Evolutionary conservation across 2,888 invertebrate genomes (phyloP).

Genomic region (Leptinotarsa peninsularis): DNA sequence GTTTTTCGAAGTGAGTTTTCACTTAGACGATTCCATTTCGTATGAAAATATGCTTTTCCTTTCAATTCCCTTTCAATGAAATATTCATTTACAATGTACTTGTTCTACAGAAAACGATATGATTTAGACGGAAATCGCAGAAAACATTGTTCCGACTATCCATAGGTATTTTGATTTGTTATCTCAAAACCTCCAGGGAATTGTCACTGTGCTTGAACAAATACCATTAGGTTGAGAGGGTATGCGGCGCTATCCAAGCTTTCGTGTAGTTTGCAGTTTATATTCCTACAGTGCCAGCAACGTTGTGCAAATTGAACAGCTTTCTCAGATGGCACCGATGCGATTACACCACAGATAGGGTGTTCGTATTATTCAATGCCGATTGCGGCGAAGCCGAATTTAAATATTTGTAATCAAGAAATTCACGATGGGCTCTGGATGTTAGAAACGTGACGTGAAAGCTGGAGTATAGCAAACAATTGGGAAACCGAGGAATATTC

Average conservation of each 20-base stretch:
- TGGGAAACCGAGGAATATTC: background rate
- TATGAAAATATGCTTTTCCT: background rate
- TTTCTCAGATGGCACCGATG: slow-evolving; percentile 10
- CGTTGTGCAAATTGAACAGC: slow-evolving; percentile 18
- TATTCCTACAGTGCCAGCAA: slow-evolving; percentile 29
- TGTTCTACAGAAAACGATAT: background rate
- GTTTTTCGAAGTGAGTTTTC: too few relatives aligned
- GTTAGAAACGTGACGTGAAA: background rate
- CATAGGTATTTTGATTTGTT: slow-evolving; percentile 7
- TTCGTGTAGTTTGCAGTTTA: slow-evolving; percentile 32
- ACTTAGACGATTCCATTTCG: background rate
- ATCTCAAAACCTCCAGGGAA: background rate
- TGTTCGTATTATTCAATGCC: background rate
- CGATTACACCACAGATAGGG: slow-evolving; percentile 9
- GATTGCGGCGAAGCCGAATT: slow-evolving; percentile 4
- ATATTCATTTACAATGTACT: background rate
- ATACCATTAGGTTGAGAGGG: slow-evolving; percentile 11
- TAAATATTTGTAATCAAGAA: slow-evolving; percentile 13
- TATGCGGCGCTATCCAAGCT: slow-evolving; percentile 2
- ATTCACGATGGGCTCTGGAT: background rate
- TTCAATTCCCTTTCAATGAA: background rate
- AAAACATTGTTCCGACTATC: background rate
- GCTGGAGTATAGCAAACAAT: background rate
- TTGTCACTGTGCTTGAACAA: slow-evolving; percentile 12
- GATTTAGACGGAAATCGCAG: background rate